These are phyloP conservation scores for Maccullochella peelii DNA, from an alignment of 2,113 vertebrate genomes.

Conservation along the genomic window DNA sequence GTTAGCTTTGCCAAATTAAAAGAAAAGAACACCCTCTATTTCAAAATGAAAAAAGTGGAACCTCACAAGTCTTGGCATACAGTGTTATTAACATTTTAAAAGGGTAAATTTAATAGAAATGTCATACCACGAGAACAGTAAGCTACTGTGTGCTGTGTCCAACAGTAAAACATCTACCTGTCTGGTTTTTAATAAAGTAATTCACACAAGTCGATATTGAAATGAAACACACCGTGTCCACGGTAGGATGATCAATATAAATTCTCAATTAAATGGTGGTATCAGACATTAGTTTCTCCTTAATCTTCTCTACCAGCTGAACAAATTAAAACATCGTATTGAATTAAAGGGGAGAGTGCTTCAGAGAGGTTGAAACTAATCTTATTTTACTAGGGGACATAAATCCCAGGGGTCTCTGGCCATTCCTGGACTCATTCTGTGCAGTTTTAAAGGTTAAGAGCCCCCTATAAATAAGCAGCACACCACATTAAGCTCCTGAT, in stretches of 20 bases:
- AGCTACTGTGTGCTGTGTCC: neutral
- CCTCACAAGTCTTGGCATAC: neutral
- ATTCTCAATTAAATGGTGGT: conserved; percentile 34
- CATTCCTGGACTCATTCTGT: conserved; percentile 58
- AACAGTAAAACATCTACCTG: conserved; percentile 12
- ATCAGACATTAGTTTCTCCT: conserved; percentile 44
- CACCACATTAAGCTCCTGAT: conserved; percentile 73
- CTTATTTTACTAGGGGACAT: conserved; percentile 71
- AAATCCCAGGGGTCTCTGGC: conserved; percentile 65
- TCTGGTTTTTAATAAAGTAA: conserved; percentile 6
- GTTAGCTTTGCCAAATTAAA: conserved; percentile 34
- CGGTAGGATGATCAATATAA: conserved; percentile 27
- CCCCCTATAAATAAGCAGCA: conserved; percentile 74
- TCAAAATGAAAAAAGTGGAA: neutral
- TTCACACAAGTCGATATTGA: conserved; percentile 19
- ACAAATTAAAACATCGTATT: conserved; percentile 63
- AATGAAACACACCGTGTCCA: conserved; percentile 21
- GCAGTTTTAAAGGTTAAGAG: conserved; percentile 75
- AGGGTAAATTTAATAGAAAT: neutral
- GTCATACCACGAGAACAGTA: neutral
- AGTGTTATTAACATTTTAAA: conserved; percentile 29
- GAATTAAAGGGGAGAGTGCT: conserved; percentile 42
- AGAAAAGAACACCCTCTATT: conserved; percentile 16
- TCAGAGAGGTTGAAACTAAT: conserved; percentile 64
- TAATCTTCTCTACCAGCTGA: conserved; percentile 52